These are phyloP conservation scores for Tiliqua scincoides DNA, from an alignment of 2,113 vertebrate genomes.

Conservation along the genomic window DNA sequence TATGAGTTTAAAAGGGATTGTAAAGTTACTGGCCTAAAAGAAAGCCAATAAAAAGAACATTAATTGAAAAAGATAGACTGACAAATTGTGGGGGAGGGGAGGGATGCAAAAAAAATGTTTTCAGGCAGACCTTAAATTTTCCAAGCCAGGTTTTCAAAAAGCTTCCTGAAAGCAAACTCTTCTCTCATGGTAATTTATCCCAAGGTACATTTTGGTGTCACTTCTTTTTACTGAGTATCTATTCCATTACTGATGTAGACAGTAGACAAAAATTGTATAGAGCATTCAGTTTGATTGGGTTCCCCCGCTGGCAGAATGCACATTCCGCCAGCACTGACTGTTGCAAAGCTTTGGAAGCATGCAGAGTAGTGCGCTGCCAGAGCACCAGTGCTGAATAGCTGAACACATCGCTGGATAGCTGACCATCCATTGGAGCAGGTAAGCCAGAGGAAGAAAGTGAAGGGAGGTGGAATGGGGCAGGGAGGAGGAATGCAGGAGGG, in stretches of 20 bases:
- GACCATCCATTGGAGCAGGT: no score
- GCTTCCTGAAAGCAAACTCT: conserved; percentile 36
- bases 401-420: no score
- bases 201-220: conserved; percentile 39
- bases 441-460: background rate
- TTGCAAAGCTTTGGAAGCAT: no score
- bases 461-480: background rate
- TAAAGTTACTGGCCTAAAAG: conserved; percentile 56
- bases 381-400: no score
- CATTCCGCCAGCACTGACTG: no score
- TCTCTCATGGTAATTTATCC: conserved; percentile 43
- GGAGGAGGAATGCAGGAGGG: no score
- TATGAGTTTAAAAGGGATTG: conserved; percentile 40
- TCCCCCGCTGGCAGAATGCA: no score
- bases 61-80: conserved; percentile 49
- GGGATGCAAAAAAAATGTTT: background rate
- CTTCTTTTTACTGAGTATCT: conserved; percentile 50
- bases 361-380: no score
- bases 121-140: conserved; percentile 23
- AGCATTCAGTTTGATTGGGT: conserved; percentile 17
- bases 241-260: conserved; percentile 24
- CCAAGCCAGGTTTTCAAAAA: conserved; percentile 27
- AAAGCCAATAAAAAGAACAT: conserved; percentile 56
- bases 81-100: background rate
- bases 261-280: conserved; percentile 51